Evolutionary conservation across 2,797 vertebrate genomes (phyloP), one percentile per base, ranked within the genome.

Genomic region (Poeciliopsis turneri): DNA sequence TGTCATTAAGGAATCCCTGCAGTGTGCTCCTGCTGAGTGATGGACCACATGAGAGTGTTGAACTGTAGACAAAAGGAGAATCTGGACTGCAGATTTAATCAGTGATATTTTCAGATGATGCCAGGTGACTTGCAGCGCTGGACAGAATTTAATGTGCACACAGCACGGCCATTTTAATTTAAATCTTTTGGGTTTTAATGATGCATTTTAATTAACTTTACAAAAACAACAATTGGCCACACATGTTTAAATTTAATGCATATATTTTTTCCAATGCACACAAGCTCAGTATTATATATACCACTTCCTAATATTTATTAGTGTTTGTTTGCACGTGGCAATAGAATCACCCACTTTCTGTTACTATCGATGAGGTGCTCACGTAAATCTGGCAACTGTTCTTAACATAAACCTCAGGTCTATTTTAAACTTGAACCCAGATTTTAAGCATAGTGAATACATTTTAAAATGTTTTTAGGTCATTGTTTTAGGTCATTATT

Each of bases 1-100:
- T 91, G 88, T 91, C 90, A 93, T 84, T 79, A 13, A 81, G 82
- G 78, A 43, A 76, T 89, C 88, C 86, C 87, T 18, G 78, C 83
- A 82, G 89, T 76, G 88, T 77, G 80, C 78, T 88, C 74, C 55
- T 53, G 76, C 64, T 91, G 90, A 89, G 69, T 88, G 87, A 91
- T 89, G 88, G 74, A 76, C 81, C 86, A 75, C 74, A 83, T 30
- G 72, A 75, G 77, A 82, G 86, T 78, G 49, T 61, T 41, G 43
- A 86, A 87, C 82, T 80, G 77, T 72, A 30, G 30, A 16, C 51
- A 70, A 39, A 46, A 87, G 75, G 81, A 81, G 73, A 88, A 89
- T 86, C 77, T 68, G 88, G 77, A 73, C 76, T 84, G 78, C 85
- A 82, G 78, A 77, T 81, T 28, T n/a, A 41, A n/a, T 23, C 6